phyloP scores from a whole-genome alignment of 2,797 vertebrate species.

The Melanitta fusca region DNA sequence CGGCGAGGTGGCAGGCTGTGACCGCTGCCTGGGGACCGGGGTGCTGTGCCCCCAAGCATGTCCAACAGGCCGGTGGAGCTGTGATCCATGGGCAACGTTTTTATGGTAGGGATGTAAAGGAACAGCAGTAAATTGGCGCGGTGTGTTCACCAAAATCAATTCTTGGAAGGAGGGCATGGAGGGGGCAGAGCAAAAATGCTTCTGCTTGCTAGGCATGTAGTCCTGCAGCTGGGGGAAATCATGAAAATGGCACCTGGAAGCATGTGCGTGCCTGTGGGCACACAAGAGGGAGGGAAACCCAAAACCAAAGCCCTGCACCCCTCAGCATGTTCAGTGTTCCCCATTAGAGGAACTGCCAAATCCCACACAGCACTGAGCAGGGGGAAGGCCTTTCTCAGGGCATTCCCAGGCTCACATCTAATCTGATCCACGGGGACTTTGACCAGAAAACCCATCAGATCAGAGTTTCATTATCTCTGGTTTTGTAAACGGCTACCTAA shows the following conservation, averaged over 20 bases:
- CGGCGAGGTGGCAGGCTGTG: accelerated
- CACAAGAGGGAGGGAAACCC: neutral
- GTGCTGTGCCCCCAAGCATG: accelerated
- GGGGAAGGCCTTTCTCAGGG: neutral
- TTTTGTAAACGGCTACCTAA: neutral
- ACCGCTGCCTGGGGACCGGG: accelerated
- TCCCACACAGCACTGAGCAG: neutral
- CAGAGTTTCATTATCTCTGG: neutral
- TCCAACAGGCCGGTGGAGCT: neutral
- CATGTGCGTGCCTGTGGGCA: accelerated
- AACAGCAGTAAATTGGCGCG: neutral
- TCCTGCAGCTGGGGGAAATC: neutral
- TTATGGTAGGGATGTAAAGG: neutral
- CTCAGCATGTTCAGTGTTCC: neutral
- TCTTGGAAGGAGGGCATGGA: neutral
- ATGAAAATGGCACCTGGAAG: neutral
- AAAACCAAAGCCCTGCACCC: neutral
- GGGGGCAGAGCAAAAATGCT: neutral
- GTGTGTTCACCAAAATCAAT: neutral
- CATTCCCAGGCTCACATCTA: neutral
- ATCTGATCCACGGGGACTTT: neutral
- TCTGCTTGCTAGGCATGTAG: neutral
- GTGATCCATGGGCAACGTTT: neutral
- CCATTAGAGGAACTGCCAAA: neutral
- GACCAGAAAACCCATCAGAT: neutral